Evolutionary conservation across 64 coral and sea anemone species (phyloP), one percentile per base, ranked within the genome.

Genomic region (Cladopsammia gracilis): DNA sequence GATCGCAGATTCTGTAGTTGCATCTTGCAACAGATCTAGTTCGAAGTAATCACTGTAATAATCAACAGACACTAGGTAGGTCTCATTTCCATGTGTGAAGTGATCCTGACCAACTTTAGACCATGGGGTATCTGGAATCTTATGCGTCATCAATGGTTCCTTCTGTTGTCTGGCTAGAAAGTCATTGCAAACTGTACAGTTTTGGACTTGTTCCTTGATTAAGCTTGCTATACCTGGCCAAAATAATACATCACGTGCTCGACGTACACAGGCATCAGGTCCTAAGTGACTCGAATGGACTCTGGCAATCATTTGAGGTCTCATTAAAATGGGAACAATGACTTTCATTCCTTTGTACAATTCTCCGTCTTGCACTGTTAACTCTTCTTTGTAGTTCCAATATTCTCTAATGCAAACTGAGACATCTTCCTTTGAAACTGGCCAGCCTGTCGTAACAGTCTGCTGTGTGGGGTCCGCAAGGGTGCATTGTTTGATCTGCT

Each of bases 291-390:
- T 93, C 1, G 18, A 64, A 59, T 93, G 90, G 42, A 86, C 76
- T 6, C 90, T 65, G 62, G 58, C 71, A 10, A 93, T 59, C 72
- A 79, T 86, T 79, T 86, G 60, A 68, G 42, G 56, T 15, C 90
- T 78, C 54, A 85, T 59, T 10, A 49, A 75, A 44, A 49, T 53
- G 3, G 82, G 72, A 42, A 87, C 58, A 77, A 87, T 93, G 72
- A 67, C n/a, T n/a, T n/a, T n/a, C n/a, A n/a, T n/a, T n/a, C n/a
- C n/a, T n/a, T n/a, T n/a, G n/a, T n/a, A n/a, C n/a, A n/a, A 57
- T 9, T 79, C 91, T 59, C 83, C 83, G 79, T 88, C 86, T 62
- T 93, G 64, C 5, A 79, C 90, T 84, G 53, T 86, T n/a, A 92
- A 44, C 22, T 93, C 81, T 43, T 92, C 90, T 25, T 26, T 66